These are phyloP conservation scores for Micromussa lordhowensis DNA, from an alignment of 92 coral and sea anemone species.

Conservation along the genomic window DNA sequence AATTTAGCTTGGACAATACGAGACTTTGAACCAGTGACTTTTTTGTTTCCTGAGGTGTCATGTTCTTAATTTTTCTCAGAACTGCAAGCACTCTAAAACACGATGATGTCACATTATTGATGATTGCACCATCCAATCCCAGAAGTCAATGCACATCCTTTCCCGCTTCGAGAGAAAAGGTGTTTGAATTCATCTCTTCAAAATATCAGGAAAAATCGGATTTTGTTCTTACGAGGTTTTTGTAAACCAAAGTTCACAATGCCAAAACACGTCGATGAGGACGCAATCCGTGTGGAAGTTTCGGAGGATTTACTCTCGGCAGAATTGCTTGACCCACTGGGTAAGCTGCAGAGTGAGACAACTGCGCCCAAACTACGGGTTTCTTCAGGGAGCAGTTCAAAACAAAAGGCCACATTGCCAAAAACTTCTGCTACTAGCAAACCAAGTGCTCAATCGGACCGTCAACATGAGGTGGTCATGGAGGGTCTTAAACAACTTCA, in stretches of 20 bases:
- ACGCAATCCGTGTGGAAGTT: not conserved
- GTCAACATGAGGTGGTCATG: not conserved
- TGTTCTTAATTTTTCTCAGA: no score
- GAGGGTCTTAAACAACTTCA: not conserved
- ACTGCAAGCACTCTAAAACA: no score
- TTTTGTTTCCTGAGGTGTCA: no score
- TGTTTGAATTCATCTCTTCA: conserved; percentile 1
- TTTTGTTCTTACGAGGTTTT: not conserved
- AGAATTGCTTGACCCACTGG: not conserved
- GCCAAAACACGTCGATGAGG: not conserved
- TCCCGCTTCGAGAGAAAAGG: conserved; percentile 3
- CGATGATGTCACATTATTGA: no score
- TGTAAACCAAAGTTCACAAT: no score
- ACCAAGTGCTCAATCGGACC: not conserved
- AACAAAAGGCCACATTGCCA: not conserved
- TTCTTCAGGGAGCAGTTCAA: not conserved
- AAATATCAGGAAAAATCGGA: not conserved
- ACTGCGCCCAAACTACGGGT: not conserved
- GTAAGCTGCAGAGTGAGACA: not conserved
- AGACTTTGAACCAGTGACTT: no score
- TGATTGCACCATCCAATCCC: conserved; percentile 43
- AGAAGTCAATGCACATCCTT: conserved; percentile 30
- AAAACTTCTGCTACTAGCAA: not conserved
- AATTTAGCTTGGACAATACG: no score
- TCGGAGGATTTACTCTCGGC: not conserved